These are phyloP conservation scores for Reinhardtius hippoglossoides DNA, from an alignment of 2,113 vertebrate genomes.

Conservation along the genomic window DNA sequence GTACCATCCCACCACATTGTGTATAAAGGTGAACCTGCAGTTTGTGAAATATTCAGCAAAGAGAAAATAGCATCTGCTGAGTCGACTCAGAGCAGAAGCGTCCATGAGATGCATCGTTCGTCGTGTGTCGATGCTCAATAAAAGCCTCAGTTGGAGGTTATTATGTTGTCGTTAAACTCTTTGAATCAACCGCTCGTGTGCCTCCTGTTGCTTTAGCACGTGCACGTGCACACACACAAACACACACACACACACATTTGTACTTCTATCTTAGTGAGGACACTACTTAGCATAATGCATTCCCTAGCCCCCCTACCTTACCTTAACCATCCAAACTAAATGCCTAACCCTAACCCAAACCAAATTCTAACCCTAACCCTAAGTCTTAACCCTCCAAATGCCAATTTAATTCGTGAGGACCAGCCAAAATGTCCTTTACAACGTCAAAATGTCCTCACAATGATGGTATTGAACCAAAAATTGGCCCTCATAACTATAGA, in stretches of 20 bases:
- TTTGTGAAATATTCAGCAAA: background rate
- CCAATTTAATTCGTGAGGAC: too few relatives aligned
- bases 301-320: too few relatives aligned
- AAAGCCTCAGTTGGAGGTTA: slow-evolving; percentile 17
- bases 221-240: slow-evolving; percentile 2
- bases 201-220: slow-evolving; percentile 36
- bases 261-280: too few relatives aligned
- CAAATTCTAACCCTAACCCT: too few relatives aligned
- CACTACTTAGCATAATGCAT: too few relatives aligned
- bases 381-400: too few relatives aligned
- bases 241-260: slow-evolving; percentile 2
- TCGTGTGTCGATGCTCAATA: background rate
- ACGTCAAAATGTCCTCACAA: too few relatives aligned
- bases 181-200: slow-evolving; percentile 17
- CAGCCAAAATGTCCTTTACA: too few relatives aligned
- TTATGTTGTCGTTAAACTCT: slow-evolving; percentile 32
- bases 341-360: too few relatives aligned
- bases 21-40: background rate
- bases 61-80: background rate
- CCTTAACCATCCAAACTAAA: too few relatives aligned
- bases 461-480: too few relatives aligned
- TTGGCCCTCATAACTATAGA: too few relatives aligned
- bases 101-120: background rate
- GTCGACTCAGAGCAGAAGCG: background rate
- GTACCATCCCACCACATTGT: background rate